These are phyloP conservation scores for Xestia xanthographa DNA, from an alignment of 2,888 invertebrate species.

Conservation along the genomic window DNA sequence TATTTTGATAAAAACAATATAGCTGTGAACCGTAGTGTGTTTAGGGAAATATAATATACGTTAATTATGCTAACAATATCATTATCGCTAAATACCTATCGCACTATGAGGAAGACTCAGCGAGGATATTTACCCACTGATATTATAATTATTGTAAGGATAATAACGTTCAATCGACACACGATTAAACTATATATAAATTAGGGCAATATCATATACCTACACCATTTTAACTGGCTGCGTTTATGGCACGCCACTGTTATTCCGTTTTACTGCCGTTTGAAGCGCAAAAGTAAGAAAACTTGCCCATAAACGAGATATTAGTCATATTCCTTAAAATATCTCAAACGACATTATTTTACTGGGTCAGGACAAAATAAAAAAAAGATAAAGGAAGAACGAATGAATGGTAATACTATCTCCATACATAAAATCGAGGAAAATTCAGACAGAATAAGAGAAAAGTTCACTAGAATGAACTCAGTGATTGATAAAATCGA, in stretches of 20 bases:
- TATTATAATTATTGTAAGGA: slow-evolving; percentile 18
- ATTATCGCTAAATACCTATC: neutral
- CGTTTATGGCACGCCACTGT: slow-evolving; percentile 19
- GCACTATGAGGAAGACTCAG: slow-evolving; percentile 21
- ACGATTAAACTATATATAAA: slow-evolving; percentile 18
- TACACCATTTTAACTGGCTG: slow-evolving; percentile 9
- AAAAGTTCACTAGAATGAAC: slow-evolving; percentile 34
- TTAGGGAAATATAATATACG: slow-evolving; percentile 19
- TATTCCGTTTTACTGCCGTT: slow-evolving; percentile 30
- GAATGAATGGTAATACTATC: slow-evolving; percentile 23
- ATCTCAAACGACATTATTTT: slow-evolving; percentile 26
- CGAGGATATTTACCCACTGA: slow-evolving; percentile 19
- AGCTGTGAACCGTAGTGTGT: neutral
- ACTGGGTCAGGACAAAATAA: neutral
- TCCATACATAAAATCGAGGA: slow-evolving; percentile 8
- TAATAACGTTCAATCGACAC: slow-evolving; percentile 5
- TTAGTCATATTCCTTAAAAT: slow-evolving; percentile 28
- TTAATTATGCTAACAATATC: slow-evolving; percentile 12
- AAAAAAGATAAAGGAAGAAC: slow-evolving; percentile 1
- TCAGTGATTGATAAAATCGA: slow-evolving; percentile 51
- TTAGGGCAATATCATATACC: neutral
- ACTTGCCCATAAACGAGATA: slow-evolving; percentile 41
- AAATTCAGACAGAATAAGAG: slow-evolving; percentile 12
- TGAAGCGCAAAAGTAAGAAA: slow-evolving; percentile 45
- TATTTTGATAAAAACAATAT: neutral